A percentile compares a stretch with the other conserved stretches of the same genome.
Conservation (phyloP, 2,888 invertebrate species). For the Lycia hirtaria region DNA sequence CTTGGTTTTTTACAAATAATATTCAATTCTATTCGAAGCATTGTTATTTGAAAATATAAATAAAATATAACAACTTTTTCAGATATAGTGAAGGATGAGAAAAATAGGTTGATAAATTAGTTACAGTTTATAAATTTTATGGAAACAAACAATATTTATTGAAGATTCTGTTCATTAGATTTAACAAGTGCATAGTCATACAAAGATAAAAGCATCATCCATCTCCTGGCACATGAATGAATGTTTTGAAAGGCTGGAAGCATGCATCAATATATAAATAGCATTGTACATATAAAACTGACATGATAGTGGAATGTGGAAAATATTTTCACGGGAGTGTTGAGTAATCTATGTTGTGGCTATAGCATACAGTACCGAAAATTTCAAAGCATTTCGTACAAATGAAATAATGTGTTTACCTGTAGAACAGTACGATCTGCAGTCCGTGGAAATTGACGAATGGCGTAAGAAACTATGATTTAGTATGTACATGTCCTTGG, state of each 20-base stretch:
- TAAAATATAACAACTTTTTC: too few relatives aligned
- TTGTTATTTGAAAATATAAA: too few relatives aligned
- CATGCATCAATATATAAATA: conserved; percentile 27
- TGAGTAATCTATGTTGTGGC: background rate
- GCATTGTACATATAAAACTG: conserved; percentile 7
- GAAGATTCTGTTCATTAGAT: conserved; percentile 2
- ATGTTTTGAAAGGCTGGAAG: conserved; percentile 22
- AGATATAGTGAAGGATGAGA: too few relatives aligned
- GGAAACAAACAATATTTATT: background rate
- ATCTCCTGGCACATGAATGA: conserved; percentile 21
- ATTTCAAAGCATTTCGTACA: conserved; percentile 11
- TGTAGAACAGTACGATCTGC: conserved; percentile 73
- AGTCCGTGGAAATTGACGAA: conserved; percentile 74
- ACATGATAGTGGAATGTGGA: conserved; percentile 6
- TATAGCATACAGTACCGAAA: background rate
- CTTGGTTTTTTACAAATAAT: too few relatives aligned
- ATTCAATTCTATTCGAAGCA: too few relatives aligned
- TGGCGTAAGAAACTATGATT: conserved; percentile 72
- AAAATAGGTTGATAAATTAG: background rate
- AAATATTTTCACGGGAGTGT: background rate
- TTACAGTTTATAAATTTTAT: background rate
- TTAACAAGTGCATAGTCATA: conserved; percentile 14
- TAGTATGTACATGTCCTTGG: conserved; percentile 83
- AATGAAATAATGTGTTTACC: conserved; percentile 61
- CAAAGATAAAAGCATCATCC: conserved; percentile 17